Evolutionary conservation across 2,797 vertebrate genomes (phyloP), one percentile per base, ranked within the genome.

Genomic region (Anabacerthia variegaticeps): DNA sequence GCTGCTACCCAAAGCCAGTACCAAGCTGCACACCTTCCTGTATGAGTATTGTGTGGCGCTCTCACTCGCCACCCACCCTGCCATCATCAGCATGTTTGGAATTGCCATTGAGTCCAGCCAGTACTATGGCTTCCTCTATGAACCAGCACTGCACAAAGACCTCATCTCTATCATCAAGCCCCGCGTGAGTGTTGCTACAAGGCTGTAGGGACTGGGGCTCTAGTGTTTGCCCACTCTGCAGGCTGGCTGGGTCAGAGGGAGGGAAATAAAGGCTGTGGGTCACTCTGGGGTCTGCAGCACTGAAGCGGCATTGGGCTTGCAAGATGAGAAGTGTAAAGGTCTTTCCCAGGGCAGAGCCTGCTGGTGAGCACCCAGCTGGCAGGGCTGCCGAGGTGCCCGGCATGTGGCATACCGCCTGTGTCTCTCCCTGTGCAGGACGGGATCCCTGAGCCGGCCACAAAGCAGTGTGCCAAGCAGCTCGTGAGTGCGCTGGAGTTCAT

Each of bases 101-200:
- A 99, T 99, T 28, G 99, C 98, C 88, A 98, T 99, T 32, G 98
- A 98, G 93, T 99, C 99, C 0, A 98, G 98, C 3, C 96, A 97
- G 12, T 98, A 99, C 95, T 99, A 99, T 19, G 98, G 99, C 69
- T 99, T 99, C 56, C 98, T 99, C 30, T 99, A 98, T 1, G 99
- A 99, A 76, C 98, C 98, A 2, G 96, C 98, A 3, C 97, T 99
- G 81, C 98, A 98, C 2, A 99, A 98, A 3, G 99, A 99, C 73
- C 99, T 99, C 72, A 99, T 98, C 39, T 97, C 98, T n/a, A 97
- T 99, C 97, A 99, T 99, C 97, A 91, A 98, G 61, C 99, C 99
- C 9, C 98, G 98, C 83, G 99, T 99, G 88, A 95, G 97, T 88
- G 74, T n/a, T 83, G 41, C 46, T 43, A 7, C 52, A 46, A 21